Percentiles rank a stretch among this genome's conserved stretches.
These are phyloP conservation scores for Ryuthela nishihirai DNA, from an alignment of 2,888 invertebrate species.

Conservation along the genomic window DNA sequence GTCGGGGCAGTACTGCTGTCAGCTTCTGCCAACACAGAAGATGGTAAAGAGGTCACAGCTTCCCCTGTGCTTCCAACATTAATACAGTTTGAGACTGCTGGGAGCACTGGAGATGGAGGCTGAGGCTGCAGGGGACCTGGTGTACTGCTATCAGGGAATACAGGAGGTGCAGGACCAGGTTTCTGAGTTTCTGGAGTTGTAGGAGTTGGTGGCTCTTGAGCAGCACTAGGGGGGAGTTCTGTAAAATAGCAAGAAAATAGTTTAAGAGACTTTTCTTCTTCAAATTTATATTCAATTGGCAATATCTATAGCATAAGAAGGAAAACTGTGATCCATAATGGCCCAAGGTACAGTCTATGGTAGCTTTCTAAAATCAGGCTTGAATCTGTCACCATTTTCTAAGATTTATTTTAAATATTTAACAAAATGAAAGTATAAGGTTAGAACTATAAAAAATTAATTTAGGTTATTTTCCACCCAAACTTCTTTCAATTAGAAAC, in stretches of 20 bases:
- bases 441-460: too few relatives aligned
- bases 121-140: conserved; percentile 41
- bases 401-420: too few relatives aligned
- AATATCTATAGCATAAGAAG: too few relatives aligned
- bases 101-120: too few relatives aligned
- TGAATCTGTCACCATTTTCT: too few relatives aligned
- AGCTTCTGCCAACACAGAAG: background rate
- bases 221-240: conserved; percentile 84
- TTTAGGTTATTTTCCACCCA: too few relatives aligned
- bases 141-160: conserved; percentile 44
- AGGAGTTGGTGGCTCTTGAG: conserved; percentile 64
- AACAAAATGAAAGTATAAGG: too few relatives aligned
- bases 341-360: too few relatives aligned
- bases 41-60: background rate
- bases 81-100: background rate
- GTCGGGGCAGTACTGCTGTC: conserved; percentile 38
- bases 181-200: conserved; percentile 50
- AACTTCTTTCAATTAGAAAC: too few relatives aligned
- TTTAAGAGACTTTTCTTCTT: background rate
- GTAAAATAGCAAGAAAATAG: conserved; percentile 33
- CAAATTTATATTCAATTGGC: conserved; percentile 3
- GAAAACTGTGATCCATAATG: too few relatives aligned
- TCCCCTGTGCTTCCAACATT: background rate
- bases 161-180: conserved; percentile 34
- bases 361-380: too few relatives aligned